Base-by-base conservation (phyloP, 2,888 invertebrate species). In the Lamellibrachia satsuma region DNA sequence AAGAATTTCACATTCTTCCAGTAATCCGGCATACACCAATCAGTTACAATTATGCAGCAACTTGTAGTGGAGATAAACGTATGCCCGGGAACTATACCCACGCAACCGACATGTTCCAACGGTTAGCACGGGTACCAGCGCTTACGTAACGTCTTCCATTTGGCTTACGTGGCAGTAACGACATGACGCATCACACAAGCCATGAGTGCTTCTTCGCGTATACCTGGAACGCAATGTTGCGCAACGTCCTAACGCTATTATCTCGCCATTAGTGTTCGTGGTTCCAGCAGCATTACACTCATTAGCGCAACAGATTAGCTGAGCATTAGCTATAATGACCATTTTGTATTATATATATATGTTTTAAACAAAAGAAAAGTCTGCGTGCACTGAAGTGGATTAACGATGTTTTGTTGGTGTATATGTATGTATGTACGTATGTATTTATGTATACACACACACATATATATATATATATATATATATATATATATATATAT, bases 201-300 rank as follows among this genome's bases (percentile, higher is more conserved):
- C 75, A 75, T 75, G 22, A 22, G 75, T 75, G 75, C 75, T 75
- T 75, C 75, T 75, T 75, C 75, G 75, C 75, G 75, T 75, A n/a
- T 22, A 7, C 8, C 11, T 75, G 75, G 75, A 22, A 4, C 22
- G 75, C 22, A 22, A 4, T 22, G n/a, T 75, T 75, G 22, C 75
- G 75, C 75, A 75, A 75, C n/a, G 75, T 75, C 75, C 75, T 75
- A 75, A 75, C 75, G 75, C 75, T 75, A 75, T 75, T 75, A 75
- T n/a, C n/a, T 22, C 75, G 75, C n/a, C 6, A 75, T 15, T 22
- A 75, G 15, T 15, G 75, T n/a, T 75, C 75, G n/a, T n/a, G n/a
- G n/a, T 75, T 75, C 22, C 15, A 75, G 75, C 22, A 15, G 4
- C 15, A 11, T 1, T 75, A 22, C 22, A 75, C 75, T 22, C 75